These are phyloP conservation scores for Malacoctenus gilli DNA, from an alignment of 2,797 vertebrate genomes.

Conservation along the genomic window DNA sequence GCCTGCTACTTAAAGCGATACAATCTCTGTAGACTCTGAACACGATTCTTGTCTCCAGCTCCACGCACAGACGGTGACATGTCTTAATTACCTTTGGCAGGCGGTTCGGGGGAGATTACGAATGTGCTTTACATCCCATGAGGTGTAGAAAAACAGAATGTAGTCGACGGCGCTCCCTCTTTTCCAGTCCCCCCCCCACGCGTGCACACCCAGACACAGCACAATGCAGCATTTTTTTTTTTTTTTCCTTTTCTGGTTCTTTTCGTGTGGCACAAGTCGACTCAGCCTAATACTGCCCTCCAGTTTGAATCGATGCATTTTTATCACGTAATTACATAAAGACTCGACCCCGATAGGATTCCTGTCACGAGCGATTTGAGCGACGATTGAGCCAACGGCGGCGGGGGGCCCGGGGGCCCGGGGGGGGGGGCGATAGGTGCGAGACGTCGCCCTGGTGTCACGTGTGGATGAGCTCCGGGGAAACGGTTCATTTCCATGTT, in stretches of 20 bases:
- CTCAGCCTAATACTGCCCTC: slow-evolving; percentile 78
- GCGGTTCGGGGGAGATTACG: slow-evolving; percentile 63
- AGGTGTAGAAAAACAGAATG: slow-evolving; percentile 74
- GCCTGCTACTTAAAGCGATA: slow-evolving; percentile 63
- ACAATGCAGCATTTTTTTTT: slow-evolving; percentile 74
- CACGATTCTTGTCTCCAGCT: slow-evolving; percentile 61
- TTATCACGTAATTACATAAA: slow-evolving; percentile 75
- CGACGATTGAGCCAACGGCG: slow-evolving; percentile 52
- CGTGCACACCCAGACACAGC: slow-evolving; percentile 67
- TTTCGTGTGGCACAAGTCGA: slow-evolving; percentile 70
- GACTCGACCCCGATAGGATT: slow-evolving; percentile 71
- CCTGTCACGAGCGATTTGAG: slow-evolving; percentile 64
- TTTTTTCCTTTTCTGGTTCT: no score
- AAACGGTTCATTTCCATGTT: slow-evolving; percentile 64
- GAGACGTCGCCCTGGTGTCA: slow-evolving; percentile 40
- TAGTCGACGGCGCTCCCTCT: slow-evolving; percentile 62
- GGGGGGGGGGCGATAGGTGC: slow-evolving; percentile 56
- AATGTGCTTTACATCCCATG: slow-evolving; percentile 73
- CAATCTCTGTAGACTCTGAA: slow-evolving; percentile 66
- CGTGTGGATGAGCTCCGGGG: slow-evolving; percentile 41
- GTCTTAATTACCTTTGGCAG: slow-evolving; percentile 70
- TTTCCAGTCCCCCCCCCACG: slow-evolving; percentile 40
- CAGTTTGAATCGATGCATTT: slow-evolving; percentile 76
- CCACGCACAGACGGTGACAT: slow-evolving; percentile 58
- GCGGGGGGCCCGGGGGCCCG: no score